Evolutionary conservation across 2,888 invertebrate species (phyloP), one percentile per base, ranked within the genome.

Genomic region (Acleris literana): DNA sequence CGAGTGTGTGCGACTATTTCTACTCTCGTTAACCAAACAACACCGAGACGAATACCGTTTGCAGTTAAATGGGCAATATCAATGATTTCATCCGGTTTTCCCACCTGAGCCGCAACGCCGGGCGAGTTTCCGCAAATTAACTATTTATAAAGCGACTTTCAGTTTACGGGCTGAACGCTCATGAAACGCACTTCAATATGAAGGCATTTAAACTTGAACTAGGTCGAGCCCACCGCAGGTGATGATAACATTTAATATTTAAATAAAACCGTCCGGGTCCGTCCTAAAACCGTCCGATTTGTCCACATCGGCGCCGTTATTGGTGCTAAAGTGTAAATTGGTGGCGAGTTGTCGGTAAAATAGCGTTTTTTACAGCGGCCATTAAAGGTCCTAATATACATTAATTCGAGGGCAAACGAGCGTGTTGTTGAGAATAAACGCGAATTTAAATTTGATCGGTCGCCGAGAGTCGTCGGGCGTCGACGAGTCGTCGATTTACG

Each of bases 191-290:
- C 54, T 43, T 52, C 22, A 49, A 55, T 48, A 55, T 33, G 65
- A 52, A 60, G 13, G 60, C 59, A 20, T 51, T 65, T 56, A 60
- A 56, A 16, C 59, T 55, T 65, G 65, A 44, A 61, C 65, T 49
- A 44, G 55, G 57, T 9, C 56, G 56, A 33, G 46, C 54, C 63
- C 48, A 53, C 39, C 46, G 63, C 17, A 44, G 18, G 64, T 65
- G 44, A 65, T 65, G 55, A 65, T 60, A 56, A 56, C 54, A 60
- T 65, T 65, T 55, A 65, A 65, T 65, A 65, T 65, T 60, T 44
- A 57, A 55, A 55, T 43, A 59, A 59, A 60, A 53, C 59, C 53
- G 33, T 48, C 64, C 53, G 55, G 33, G 20, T 20, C 51, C 46
- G 58, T 58, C 16, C 39, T 20, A 22, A 59, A 54, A 16, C 22